Conservation (phyloP, 2,113 vertebrate genomes). For the Tachycineta bicolor region DNA sequence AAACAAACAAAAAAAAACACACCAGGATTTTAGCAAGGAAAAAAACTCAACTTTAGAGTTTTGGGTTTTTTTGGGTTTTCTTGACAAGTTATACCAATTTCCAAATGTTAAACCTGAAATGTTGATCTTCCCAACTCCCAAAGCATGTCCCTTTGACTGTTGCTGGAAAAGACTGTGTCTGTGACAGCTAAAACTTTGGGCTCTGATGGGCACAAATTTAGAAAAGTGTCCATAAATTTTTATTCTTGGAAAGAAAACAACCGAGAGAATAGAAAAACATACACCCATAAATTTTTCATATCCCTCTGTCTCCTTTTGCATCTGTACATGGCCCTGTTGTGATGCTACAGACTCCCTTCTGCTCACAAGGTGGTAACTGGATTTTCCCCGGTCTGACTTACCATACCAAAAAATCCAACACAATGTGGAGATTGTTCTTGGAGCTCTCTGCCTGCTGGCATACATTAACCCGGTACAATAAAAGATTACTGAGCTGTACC, state of each 20-base stretch:
- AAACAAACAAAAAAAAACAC: too few species aligned
- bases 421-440: background rate
- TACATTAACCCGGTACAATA: background rate
- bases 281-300: background rate
- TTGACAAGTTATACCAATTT: background rate
- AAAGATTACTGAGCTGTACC: background rate
- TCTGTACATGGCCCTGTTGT: background rate
- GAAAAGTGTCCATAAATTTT: background rate
- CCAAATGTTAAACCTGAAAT: background rate
- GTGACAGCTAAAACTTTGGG: background rate
- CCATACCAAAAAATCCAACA: background rate
- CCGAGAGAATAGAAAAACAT: background rate
- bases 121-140: background rate
- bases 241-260: background rate
- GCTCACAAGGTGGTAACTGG: background rate
- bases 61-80: background rate
- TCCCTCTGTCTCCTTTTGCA: background rate
- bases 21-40: background rate
- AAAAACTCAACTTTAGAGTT: accelerated
- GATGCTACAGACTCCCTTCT: background rate
- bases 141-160: background rate
- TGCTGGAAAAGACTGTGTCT: background rate
- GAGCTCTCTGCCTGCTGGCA: background rate
- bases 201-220: background rate
- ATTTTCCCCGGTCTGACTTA: background rate